Evolutionary conservation across 2,888 invertebrate genomes (phyloP), one percentile per base, ranked within the genome.

Genomic region (Auanema sp.): DNA sequence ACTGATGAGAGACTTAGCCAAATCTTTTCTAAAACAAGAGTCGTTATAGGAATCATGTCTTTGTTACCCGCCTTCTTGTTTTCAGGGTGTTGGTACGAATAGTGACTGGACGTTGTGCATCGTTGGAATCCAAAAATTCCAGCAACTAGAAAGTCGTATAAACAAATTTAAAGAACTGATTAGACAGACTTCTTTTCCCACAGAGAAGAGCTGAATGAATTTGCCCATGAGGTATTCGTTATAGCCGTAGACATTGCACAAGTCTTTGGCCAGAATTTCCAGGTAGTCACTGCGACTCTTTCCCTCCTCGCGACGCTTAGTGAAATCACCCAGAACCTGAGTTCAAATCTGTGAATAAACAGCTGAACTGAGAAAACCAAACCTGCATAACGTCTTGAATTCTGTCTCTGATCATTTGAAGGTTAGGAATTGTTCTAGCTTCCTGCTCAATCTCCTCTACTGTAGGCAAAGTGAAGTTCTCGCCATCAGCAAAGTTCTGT

Each of bases 111-210:
- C 98, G 88, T 64, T 92, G 90, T 8, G 91, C 90, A 87, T 99
- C 97, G 84, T 93, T 95, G 0, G 97, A 91, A 87, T 99, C 98
- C 60, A 99, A 86, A 85, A 93, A 95, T 84, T 97, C 94, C 71
- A 94, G 87, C 16, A 97, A 87, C 86, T 87, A 69, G 51, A 72
- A 60, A 18, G 21, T 21, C 43, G 47, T n/a, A n/a, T n/a, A n/a
- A n/a, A n/a, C n/a, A n/a, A n/a, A n/a, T n/a, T n/a, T n/a, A n/a
- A n/a, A n/a, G n/a, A n/a, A n/a, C n/a, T 33, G 85, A 65, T 12
- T 80, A 79, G 68, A 83, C 72, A 14, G 14, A 80, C 79, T 69
- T 80, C 81, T 40, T 66, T 65, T 14, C 77, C 77, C 50, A 72
- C 78, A 10, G 92, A 90, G 83, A 96, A 94, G 80, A 95, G 88